Evolutionary conservation across 1,140 invertebrate genomes (phyloP).

Genomic region (Drosophila ficusphila): DNA sequence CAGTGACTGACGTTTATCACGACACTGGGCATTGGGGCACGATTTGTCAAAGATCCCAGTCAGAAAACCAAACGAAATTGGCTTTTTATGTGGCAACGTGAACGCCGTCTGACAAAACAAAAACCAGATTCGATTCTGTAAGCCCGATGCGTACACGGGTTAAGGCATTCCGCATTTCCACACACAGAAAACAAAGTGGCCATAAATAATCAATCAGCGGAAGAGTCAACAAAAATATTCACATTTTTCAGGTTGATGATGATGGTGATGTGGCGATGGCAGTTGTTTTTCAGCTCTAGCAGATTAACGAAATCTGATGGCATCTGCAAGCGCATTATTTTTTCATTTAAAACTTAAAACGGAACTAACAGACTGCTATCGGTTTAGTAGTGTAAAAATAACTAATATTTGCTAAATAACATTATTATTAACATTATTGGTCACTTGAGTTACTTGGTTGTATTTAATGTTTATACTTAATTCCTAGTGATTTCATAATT

Average conservation of each 20-base stretch:
- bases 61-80: slow-evolving; percentile 55
- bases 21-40: slow-evolving; percentile 57
- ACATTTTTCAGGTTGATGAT: slow-evolving; percentile 20
- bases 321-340: slow-evolving; percentile 18
- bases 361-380: too few species aligned
- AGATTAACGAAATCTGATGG: slow-evolving; percentile 24
- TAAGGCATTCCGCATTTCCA: slow-evolving; percentile 36
- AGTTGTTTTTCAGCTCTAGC: not conserved
- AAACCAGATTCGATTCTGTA: slow-evolving; percentile 25
- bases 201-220: slow-evolving; percentile 51
- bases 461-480: not conserved
- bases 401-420: too few species aligned
- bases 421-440: not conserved
- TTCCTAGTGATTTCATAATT: too few species aligned
- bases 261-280: slow-evolving; percentile 25
- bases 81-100: slow-evolving; percentile 67
- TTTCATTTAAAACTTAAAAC: slow-evolving; percentile 6
- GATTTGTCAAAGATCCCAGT: slow-evolving; percentile 65
- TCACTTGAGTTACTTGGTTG: too few species aligned
- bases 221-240: slow-evolving; percentile 42
- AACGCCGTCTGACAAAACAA: slow-evolving; percentile 29
- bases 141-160: slow-evolving; percentile 31
- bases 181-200: slow-evolving; percentile 22
- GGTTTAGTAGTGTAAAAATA: too few species aligned
- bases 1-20: slow-evolving; percentile 76